phyloP scores from a whole-genome alignment of 2,797 vertebrate species.

The Tadarida brasiliensis region DNA sequence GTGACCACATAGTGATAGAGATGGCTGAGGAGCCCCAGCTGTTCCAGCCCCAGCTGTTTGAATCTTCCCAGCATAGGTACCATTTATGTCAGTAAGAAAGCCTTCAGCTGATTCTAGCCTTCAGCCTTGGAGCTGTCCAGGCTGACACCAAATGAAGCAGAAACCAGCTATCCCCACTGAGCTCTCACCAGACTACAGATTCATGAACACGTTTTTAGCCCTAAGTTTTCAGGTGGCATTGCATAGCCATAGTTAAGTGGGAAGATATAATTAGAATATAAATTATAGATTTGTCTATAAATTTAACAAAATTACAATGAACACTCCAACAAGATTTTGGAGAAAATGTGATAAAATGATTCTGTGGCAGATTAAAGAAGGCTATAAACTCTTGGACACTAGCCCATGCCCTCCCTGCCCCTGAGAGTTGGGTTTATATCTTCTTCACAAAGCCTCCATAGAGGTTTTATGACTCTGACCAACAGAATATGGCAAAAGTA shows the following conservation, averaged over 20 bases:
- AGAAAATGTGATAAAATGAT: background rate
- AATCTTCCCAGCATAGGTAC: background rate
- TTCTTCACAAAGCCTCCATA: background rate
- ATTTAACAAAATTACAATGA: slow-evolving; percentile 28
- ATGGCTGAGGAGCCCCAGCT: background rate
- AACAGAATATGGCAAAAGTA: background rate
- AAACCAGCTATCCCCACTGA: background rate
- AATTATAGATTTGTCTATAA: background rate
- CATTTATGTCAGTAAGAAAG: background rate
- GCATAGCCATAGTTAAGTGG: background rate
- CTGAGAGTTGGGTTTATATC: background rate
- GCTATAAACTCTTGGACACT: background rate
- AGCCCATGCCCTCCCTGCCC: background rate
- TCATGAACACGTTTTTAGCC: background rate
- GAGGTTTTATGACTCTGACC: background rate
- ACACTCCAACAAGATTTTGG: background rate
- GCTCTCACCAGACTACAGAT: background rate
- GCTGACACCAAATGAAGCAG: background rate
- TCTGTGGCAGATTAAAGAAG: background rate
- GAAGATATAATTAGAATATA: background rate
- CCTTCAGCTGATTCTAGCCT: background rate
- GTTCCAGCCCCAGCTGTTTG: background rate
- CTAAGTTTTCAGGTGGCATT: slow-evolving; percentile 6
- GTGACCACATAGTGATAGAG: background rate
- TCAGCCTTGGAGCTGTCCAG: background rate